Percentiles rank a stretch among this genome's conserved stretches.
These are phyloP conservation scores for Hofmannophila pseudospretella DNA, from an alignment of 2,888 invertebrate genomes.

Conservation along the genomic window DNA sequence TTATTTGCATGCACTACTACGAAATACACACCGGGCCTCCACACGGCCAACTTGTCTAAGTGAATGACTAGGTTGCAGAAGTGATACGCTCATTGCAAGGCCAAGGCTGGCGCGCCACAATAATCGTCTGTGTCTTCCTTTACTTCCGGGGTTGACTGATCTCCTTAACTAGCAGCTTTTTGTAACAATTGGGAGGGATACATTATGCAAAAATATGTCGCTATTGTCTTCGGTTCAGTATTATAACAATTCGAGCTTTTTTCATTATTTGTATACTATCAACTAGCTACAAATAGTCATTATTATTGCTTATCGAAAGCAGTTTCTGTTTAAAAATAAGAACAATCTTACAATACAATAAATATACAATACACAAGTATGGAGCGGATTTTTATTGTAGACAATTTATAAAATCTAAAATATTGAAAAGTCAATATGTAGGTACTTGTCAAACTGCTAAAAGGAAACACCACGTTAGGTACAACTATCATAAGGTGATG, in stretches of 20 bases:
- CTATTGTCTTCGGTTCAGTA: conserved; percentile 19
- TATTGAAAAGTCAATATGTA: conserved; percentile 30
- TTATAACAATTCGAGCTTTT: conserved; percentile 32
- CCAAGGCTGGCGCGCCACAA: conserved; percentile 28
- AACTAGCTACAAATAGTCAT: conserved; percentile 43
- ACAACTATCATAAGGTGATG: conserved; percentile 31
- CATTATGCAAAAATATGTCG: conserved; percentile 13
- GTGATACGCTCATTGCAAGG: conserved; percentile 46
- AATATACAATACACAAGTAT: conserved; percentile 39
- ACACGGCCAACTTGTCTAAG: conserved; percentile 57
- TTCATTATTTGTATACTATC: conserved; percentile 34
- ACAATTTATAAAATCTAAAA: conserved; percentile 38
- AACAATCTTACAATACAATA: conserved; percentile 47
- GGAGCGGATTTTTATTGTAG: conserved; percentile 43
- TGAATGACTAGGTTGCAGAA: conserved; percentile 75
- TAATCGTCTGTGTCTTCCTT: conserved; percentile 26
- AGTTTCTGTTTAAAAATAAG: conserved; percentile 36
- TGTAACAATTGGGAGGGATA: conserved; percentile 22
- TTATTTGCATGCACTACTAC: conserved; percentile 70
- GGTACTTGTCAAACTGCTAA: conserved; percentile 46
- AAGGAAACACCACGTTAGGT: conserved; percentile 42
- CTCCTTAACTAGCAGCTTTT: conserved; percentile 20
- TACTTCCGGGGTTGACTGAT: conserved; percentile 24
- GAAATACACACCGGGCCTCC: conserved; percentile 54
- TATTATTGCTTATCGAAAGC: conserved; percentile 52